These are phyloP conservation scores for Typhlichthys eigenmanni DNA, from an alignment of 2,797 vertebrate species.

Conservation along the genomic window DNA sequence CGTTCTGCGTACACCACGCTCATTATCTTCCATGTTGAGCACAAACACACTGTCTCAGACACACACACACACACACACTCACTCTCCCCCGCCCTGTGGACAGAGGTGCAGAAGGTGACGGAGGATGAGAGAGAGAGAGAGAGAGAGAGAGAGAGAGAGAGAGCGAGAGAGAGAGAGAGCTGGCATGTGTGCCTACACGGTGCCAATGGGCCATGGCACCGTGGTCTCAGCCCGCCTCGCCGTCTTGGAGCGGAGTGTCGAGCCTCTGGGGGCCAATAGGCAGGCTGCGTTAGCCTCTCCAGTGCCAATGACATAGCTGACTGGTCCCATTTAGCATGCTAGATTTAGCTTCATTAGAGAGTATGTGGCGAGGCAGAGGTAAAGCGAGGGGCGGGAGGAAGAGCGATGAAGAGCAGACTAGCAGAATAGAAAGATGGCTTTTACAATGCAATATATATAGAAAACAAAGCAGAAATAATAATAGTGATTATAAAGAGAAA, in stretches of 20 bases:
- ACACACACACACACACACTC: conserved; percentile 26
- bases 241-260: conserved; percentile 59
- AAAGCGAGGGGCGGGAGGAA: conserved; percentile 73
- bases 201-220: background rate
- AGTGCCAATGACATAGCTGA: conserved; percentile 82
- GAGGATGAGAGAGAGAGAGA: too few relatives aligned
- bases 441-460: conserved; percentile 39
- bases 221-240: conserved; percentile 46
- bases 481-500: conserved; percentile 10
- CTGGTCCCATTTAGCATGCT: conserved; percentile 83
- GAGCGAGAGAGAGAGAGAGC: conserved; percentile 4
- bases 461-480: conserved; percentile 32
- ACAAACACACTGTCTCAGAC: too few relatives aligned
- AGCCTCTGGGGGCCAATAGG: conserved; percentile 66
- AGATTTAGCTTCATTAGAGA: conserved; percentile 83
- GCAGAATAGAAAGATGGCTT: conserved; percentile 34
- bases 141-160: too few relatives aligned
- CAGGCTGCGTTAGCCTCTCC: conserved; percentile 57
- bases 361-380: conserved; percentile 73
- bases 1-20: too few relatives aligned
- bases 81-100: too few relatives aligned
- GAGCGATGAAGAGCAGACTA: conserved; percentile 14
- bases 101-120: too few relatives aligned
- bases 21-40: too few relatives aligned
- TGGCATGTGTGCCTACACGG: conserved; percentile 18